Evolutionary conservation across 2,888 invertebrate species (phyloP), one percentile per base, ranked within the genome.

Genomic region (Omphaloscelis lunosa): DNA sequence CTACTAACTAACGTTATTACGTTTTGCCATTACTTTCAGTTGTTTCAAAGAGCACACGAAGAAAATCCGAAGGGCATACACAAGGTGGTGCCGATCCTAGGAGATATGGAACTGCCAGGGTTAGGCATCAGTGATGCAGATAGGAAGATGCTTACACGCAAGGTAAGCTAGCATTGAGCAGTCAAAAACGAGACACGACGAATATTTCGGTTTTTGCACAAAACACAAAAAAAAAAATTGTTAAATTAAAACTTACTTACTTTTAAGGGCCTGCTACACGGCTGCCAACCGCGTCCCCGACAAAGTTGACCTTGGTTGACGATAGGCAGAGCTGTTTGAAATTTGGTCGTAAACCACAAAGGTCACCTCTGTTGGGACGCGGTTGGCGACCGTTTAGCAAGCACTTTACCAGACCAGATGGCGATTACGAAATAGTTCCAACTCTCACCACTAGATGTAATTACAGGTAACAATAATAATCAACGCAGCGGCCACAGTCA

Each of bases 21-120:
- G n/a, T 29, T 29, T 7, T 29, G 27, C 1, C 2, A 34, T 29
- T 56, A 66, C 27, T 80, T 93, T 2, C 92, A 97, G 97, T 76
- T 98, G 1, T 98, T 97, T 88, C 94, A 95, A 0, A 93, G 93
- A 84, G 94, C 97, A 39, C 97, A 96, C 62, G 94, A 96, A 67
- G 96, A 95, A 72, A 96, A 97, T 62, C 97, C 98, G 0, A 98
- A 98, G 86, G 97, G 97, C n/a, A 95, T 97, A 11, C 97, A 96
- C 86, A 97, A 97, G 83, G 92, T 97, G 2, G 90, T 95, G 0
- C 95, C 96, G 0, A 92, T 97, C 1, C 89, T 96, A 0, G 98
- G 98, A 0, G 98, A 98, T 82, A 97, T 98, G 93, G 95, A 97
- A 66, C 88, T 97, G n/a, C 97, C 97, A 0, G 97, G 97, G 0